These are phyloP conservation scores for Sphecodes monilicornis DNA, from an alignment of 2,888 invertebrate species.

Conservation along the genomic window DNA sequence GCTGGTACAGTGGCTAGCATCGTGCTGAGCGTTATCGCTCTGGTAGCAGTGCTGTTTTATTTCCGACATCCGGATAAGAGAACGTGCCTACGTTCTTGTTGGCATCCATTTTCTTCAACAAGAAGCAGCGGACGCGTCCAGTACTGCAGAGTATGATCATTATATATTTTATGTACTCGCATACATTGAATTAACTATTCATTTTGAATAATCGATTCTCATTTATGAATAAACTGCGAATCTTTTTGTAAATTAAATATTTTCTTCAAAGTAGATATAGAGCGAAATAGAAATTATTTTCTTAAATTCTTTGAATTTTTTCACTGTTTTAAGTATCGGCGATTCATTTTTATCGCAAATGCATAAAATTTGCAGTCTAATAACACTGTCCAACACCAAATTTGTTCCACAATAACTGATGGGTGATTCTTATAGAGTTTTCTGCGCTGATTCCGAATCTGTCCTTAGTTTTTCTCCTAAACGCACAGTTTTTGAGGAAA, in stretches of 20 bases:
- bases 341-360: too few relatives aligned
- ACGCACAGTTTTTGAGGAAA: too few relatives aligned
- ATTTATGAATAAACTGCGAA: background rate
- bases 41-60: slow-evolving; percentile 68
- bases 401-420: too few relatives aligned
- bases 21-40: slow-evolving; percentile 50
- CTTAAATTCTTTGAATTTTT: too few relatives aligned
- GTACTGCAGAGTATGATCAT: slow-evolving; percentile 77
- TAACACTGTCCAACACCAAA: too few relatives aligned
- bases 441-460: too few relatives aligned
- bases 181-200: background rate
- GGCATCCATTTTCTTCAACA: slow-evolving; percentile 63
- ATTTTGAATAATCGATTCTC: background rate
- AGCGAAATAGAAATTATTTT: too few relatives aligned
- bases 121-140: slow-evolving; percentile 73
- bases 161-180: background rate
- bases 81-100: slow-evolving; percentile 65
- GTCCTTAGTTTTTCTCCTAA: too few relatives aligned
- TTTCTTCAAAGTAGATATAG: too few relatives aligned
- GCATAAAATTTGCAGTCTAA: too few relatives aligned
- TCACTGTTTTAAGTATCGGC: too few relatives aligned
- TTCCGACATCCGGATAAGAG: slow-evolving; percentile 72
- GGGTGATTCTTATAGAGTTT: too few relatives aligned
- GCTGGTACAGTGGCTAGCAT: slow-evolving; percentile 64
- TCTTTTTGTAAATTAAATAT: background rate